These are phyloP conservation scores for Cryptus armator DNA, from an alignment of 2,888 invertebrate species.

Conservation along the genomic window DNA sequence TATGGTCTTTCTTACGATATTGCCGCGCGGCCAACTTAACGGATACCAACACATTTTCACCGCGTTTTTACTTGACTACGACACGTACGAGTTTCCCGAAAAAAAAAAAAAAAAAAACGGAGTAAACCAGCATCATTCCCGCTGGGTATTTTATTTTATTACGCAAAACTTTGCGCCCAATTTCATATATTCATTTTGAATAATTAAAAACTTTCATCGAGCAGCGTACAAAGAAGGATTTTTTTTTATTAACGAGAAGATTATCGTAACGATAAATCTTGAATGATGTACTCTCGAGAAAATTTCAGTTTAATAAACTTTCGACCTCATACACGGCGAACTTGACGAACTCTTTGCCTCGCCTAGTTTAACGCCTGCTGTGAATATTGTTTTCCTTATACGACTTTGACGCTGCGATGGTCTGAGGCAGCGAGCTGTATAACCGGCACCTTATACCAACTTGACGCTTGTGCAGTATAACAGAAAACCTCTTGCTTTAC, in stretches of 20 bases:
- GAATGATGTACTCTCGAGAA: conserved; percentile 13
- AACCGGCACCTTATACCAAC: not conserved
- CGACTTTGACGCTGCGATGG: not conserved
- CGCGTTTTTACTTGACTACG: conserved; percentile 25
- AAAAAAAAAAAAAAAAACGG: conserved; percentile 3
- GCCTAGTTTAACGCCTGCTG: not conserved
- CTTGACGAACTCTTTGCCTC: not conserved
- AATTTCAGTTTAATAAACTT: conserved; percentile 40
- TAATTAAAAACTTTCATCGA: conserved; percentile 12
- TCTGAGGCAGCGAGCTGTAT: not conserved
- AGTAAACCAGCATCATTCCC: not conserved
- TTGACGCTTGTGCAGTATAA: not conserved
- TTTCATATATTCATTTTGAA: not conserved
- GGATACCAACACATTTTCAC: conserved; percentile 38
- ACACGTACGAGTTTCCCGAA: conserved; percentile 15
- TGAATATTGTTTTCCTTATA: conserved; percentile 14
- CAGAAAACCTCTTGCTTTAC: not conserved
- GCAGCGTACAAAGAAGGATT: not conserved
- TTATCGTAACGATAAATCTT: conserved; percentile 25
- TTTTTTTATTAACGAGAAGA: not conserved
- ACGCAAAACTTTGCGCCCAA: not conserved
- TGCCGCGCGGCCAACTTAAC: conserved; percentile 29
- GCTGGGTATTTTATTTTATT: not conserved
- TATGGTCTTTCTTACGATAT: conserved; percentile 3
- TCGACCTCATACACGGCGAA: not conserved